Base-by-base conservation (phyloP, 2,888 invertebrate genomes). In the Zygaena filipendulae region DNA sequence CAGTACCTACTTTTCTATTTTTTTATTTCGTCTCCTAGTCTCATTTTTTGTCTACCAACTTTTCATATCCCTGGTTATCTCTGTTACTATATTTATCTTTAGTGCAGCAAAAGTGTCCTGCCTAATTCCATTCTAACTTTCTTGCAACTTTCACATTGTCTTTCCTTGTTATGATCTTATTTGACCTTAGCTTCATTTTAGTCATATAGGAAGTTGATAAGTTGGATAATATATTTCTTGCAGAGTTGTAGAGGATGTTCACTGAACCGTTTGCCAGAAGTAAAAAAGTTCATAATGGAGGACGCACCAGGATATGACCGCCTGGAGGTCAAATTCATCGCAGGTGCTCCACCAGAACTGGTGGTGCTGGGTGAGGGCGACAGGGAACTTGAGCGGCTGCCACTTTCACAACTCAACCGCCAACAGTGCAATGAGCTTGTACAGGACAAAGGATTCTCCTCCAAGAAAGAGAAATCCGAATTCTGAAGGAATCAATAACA, bases 221-320 rank as follows among this genome's bases (percentile, higher is more conserved):
- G n/a, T 16, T n/a, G n/a, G n/a, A n/a, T n/a, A n/a, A n/a, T n/a
- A n/a, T 21, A 11, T 26, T 42, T 39, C 1, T 27, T 56, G n/a
- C 61, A 89, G 88, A 87, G 84, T 46, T 89, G 88, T 58, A 74
- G 84, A 43, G 87, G 88, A 23, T 88, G 88, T 51, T 82, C 83
- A 2, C 54, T 89, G 30, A 87, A 87, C 46, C 74, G 87, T 30
- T 66, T 87, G 21, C 82, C 84, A 1, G 85, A 88, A 47, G 84
- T 88, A 4, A 87, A 85, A 51, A 58, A 70, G 30, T 89, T 88
- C 46, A 82, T 88, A 10, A 84, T 84, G 59, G 80, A 87, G 29
- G 89, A 89, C 49, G 67, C 88, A n/a, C 86, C 86, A 1, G 60
- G 67, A 19, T 88, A 87, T 42, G 74, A 82, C 1, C 60, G 77